Base-by-base conservation (phyloP, 2,797 vertebrate genomes). In the Tadarida brasiliensis region DNA sequence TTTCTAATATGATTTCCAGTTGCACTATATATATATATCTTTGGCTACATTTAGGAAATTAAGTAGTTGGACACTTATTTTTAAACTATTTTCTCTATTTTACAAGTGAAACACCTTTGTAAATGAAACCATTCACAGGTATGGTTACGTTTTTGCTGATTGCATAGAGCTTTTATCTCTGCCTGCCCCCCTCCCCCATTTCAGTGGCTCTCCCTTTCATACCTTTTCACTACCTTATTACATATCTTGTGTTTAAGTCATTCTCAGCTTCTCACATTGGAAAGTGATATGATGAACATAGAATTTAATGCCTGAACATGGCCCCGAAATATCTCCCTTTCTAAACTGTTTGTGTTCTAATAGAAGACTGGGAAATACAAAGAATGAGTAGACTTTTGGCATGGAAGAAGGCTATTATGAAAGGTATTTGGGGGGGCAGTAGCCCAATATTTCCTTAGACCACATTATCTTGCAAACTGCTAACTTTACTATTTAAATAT, bases 321-420 rank as follows among this genome's bases (percentile, higher is more conserved):
- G 26, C 8, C 12, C 47, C 39, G 3, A 76, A 90, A 65, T 56
- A 78, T 54, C 12, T 12, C 54, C 20, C 6, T 95, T 92, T 96
- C 35, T 73, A 77, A 92, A 94, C 49, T 90, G n/a, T 57, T 76
- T 81, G 35, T 78, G 14, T 95, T 94, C 85, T 94, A 78, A 59
- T 26, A 56, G 19, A 51, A 6, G 26, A 33, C 73, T 76, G 7
- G 24, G 33, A 95, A 78, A 91, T 76, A 78, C 11, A 70, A 70
- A 80, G 22, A 84, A n/a, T 17, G 20, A 49, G 5, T 77, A 77
- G 35, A 49, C 47, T 61, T 86, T 7, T 84, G 57, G 12, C 56
- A 56, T 78, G 84, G 35, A 61, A 82, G 26, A 86, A 91, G 33
- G 22, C 59, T 44, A 44, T 77, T 77, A 33, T 77, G 57, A 94